Evolutionary conservation across 2,113 vertebrate genomes (phyloP).

Genomic region (Machaerirhynchus nigripectus): DNA sequence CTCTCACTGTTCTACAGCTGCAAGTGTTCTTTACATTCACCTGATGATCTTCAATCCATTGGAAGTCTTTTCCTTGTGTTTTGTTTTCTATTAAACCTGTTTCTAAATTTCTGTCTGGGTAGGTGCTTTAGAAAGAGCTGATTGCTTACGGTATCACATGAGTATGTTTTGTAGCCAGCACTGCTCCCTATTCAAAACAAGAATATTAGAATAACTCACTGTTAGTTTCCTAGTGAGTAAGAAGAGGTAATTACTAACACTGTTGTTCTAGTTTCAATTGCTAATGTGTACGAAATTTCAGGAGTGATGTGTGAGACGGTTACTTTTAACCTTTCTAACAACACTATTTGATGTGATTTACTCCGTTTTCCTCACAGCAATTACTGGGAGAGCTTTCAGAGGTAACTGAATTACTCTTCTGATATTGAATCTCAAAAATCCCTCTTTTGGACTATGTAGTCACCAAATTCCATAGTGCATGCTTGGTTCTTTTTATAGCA

Average conservation of each 20-base stretch:
- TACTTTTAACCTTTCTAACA: conserved; percentile 17
- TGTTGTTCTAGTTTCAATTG: neutral
- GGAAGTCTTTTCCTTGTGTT: neutral
- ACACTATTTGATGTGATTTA: conserved; percentile 61
- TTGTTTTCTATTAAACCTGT: neutral
- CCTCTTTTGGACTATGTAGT: neutral
- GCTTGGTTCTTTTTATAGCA: neutral
- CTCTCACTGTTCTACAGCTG: neutral
- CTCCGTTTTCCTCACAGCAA: conserved; percentile 80
- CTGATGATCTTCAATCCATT: neutral
- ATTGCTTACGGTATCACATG: neutral
- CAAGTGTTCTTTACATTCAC: neutral
- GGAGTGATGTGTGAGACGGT: neutral
- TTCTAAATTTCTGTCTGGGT: neutral
- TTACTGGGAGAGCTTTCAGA: conserved; percentile 95
- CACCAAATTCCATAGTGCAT: neutral
- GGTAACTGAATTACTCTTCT: conserved; percentile 79
- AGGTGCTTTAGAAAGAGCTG: neutral
- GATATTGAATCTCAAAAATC: conserved; percentile 3
- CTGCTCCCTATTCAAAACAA: neutral
- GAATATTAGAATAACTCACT: neutral
- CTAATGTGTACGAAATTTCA: neutral
- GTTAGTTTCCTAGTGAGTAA: neutral
- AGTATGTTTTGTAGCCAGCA: neutral
- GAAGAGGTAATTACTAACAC: neutral